phyloP scores from a whole-genome alignment of 2,888 invertebrate species.

The Drosophila rubida region DNA sequence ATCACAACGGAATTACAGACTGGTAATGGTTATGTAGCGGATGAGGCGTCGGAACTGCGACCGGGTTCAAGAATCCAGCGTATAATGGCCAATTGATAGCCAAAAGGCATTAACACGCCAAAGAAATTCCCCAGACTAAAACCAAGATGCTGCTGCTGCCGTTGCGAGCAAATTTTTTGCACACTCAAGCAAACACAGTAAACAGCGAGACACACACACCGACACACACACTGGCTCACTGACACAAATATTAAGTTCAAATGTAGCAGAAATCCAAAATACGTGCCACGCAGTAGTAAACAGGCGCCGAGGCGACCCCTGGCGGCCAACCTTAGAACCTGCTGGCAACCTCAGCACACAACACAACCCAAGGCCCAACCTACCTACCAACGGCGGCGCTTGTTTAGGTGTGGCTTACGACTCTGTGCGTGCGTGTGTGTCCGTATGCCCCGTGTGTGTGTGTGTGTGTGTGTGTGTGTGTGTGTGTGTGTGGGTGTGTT shows the following conservation, averaged over 20 bases:
- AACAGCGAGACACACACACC: conserved; percentile 24
- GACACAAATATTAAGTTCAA: conserved; percentile 76
- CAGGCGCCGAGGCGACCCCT: conserved; percentile 53
- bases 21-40: conserved; percentile 75
- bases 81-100: conserved; percentile 80
- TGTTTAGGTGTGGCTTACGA: conserved; percentile 67
- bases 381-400: too few relatives aligned
- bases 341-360: conserved; percentile 8
- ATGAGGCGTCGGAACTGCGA: conserved; percentile 37
- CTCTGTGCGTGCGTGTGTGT: too few relatives aligned
- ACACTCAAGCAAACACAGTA: conserved; percentile 33
- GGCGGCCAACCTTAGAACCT: conserved; percentile 36
- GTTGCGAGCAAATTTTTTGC: conserved; percentile 48
- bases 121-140: conserved; percentile 68
- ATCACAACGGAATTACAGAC: conserved; percentile 79
- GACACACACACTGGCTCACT: conserved; percentile 24
- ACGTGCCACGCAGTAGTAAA: conserved; percentile 77
- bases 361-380: conserved; percentile 11
- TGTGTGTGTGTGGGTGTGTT: conserved; percentile 29
- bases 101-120: conserved; percentile 80
- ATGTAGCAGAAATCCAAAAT: conserved; percentile 79
- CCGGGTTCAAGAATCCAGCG: conserved; percentile 60
- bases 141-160: conserved; percentile 48
- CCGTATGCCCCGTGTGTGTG: too few relatives aligned
- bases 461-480: conserved; percentile 4